Evolutionary conservation across 2,797 vertebrate genomes (phyloP), one percentile per base, ranked within the genome.

Genomic region (Discoglossus pictus): DNA sequence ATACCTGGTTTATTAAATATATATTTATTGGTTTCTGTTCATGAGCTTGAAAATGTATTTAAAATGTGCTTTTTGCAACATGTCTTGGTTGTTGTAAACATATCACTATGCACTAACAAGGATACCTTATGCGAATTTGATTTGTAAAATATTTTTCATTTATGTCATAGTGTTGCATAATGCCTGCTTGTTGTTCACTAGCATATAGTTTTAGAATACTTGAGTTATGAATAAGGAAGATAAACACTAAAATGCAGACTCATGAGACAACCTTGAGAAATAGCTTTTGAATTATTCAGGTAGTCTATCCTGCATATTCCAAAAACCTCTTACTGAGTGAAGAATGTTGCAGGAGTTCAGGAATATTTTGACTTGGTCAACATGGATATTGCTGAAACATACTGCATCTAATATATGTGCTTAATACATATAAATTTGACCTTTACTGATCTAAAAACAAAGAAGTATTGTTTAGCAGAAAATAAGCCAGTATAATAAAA

Each of bases 401-500:
- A 64, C 53, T 44, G 43, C 52, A 64, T 23, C 46, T 64, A 71
- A 71, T 71, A 61, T 61, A 59, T 65, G 46, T 59, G 46, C 68
- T 43, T 65, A 64, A 71, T 64, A 61, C 68, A 52, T 59, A 46
- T 71, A 65, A 64, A 59, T 35, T 59, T 65, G 68, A 71, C 68
- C 68, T 71, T 43, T 65, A 39, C 36, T 71, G 68, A 31, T 58
- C 53, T 35, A 20, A 64, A 71, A 65, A 71, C 38, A 71, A 71
- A 71, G 59, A 53, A 64, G 36, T 46, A 51, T 20, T 64, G 68
- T 58, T 56, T 55, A 58, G 51, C 50, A 48, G 46, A 64, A 27
- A 65, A 71, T 65, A 71, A 52, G 52, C 15, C 38, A 71, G 53
- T 44, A 71, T 71, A 27, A 64, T 71, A 64, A 71, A 71, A 64